These are phyloP conservation scores for Poeciliopsis retropinna DNA, from an alignment of 2,113 vertebrate species.

Conservation along the genomic window DNA sequence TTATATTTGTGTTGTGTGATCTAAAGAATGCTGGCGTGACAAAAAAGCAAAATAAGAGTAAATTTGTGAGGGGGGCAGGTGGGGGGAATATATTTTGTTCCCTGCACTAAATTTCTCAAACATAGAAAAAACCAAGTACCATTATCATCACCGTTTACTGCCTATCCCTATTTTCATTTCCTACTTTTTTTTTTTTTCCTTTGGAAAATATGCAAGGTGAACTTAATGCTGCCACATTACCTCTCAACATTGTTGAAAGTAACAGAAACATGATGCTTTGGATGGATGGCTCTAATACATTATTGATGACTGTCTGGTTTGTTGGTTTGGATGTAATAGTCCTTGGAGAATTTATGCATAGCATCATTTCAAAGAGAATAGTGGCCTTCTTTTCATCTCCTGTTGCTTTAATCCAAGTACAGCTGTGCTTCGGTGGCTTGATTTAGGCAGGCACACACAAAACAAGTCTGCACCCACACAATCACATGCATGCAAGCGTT, in stretches of 20 bases:
- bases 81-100: no score
- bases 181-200: slow-evolving; percentile 14
- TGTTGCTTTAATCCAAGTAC: slow-evolving; percentile 63
- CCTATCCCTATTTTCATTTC: slow-evolving; percentile 26
- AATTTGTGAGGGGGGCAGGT: no score
- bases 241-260: slow-evolving; percentile 51
- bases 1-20: no score
- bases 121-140: slow-evolving; percentile 24
- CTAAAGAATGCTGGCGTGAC: no score
- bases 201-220: slow-evolving; percentile 36
- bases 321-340: slow-evolving; percentile 61
- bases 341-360: slow-evolving; percentile 62
- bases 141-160: slow-evolving; percentile 40
- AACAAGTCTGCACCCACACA: slow-evolving; percentile 19
- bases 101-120: no score
- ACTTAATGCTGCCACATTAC: slow-evolving; percentile 21
- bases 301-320: slow-evolving; percentile 69
- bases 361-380: slow-evolving; percentile 61
- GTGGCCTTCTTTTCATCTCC: slow-evolving; percentile 62
- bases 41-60: no score
- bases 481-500: slow-evolving; percentile 24
- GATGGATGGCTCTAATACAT: slow-evolving; percentile 71
- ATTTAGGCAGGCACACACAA: slow-evolving; percentile 36
- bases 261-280: slow-evolving; percentile 61
- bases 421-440: slow-evolving; percentile 38